Percentiles rank a stretch among this genome's conserved stretches.
These are phyloP conservation scores for Colistium nudipinnis DNA, from an alignment of 2,113 vertebrate genomes.

Conservation along the genomic window DNA sequence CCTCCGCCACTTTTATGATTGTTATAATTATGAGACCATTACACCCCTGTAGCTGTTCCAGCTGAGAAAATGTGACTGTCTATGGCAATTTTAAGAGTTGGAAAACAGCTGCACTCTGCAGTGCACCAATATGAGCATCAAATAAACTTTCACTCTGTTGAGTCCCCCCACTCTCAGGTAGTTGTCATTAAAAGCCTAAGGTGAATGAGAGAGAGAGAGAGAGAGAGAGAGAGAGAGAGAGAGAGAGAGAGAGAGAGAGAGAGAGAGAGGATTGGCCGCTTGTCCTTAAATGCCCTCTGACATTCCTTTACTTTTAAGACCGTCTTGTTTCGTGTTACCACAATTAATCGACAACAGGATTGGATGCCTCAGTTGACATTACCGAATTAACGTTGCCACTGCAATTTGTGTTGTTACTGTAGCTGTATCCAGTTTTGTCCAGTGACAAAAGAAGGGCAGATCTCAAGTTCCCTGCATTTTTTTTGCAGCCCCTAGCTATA, in stretches of 20 bases:
- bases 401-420: constrained; percentile 10
- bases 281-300: constrained; percentile 36
- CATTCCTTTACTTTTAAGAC: constrained; percentile 22
- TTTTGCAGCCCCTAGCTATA: constrained; percentile 11
- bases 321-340: constrained; percentile 20
- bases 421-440: constrained; percentile 11
- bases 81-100: constrained; percentile 38
- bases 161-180: constrained; percentile 48
- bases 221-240: constrained; percentile 23
- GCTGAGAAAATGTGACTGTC: constrained; percentile 41
- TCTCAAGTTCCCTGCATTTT: neutral
- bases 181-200: constrained; percentile 48
- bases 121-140: constrained; percentile 35
- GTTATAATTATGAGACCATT: constrained; percentile 64
- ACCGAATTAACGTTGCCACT: constrained; percentile 6
- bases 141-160: constrained; percentile 36
- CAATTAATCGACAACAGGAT: constrained; percentile 21
- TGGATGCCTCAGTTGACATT: neutral
- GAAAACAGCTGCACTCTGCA: constrained; percentile 58
- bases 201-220: constrained; percentile 25
- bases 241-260: constrained; percentile 13
- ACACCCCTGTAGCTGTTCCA: constrained; percentile 59
- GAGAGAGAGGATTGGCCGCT: neutral
- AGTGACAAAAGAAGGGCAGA: constrained; percentile 1
- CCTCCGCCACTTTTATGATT: constrained; percentile 58